These are phyloP conservation scores for Drosophila truncata DNA, from an alignment of 1,140 invertebrate genomes.

Conservation along the genomic window DNA sequence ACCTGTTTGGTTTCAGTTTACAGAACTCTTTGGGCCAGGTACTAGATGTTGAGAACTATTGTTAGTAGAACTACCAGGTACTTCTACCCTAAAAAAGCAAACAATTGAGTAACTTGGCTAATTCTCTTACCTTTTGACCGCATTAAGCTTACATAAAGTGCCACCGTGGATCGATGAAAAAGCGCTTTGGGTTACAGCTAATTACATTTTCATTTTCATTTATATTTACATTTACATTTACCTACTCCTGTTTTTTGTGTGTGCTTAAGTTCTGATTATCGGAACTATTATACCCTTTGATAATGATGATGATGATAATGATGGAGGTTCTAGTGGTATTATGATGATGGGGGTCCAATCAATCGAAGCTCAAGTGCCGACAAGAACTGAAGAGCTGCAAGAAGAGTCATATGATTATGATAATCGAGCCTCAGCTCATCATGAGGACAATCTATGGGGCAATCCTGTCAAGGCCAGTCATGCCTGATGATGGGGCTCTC, in stretches of 20 bases:
- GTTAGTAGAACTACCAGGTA: too few species aligned
- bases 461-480: slow-evolving; percentile 21
- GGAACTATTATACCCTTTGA: not conserved
- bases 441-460: slow-evolving; percentile 27
- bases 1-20: not conserved
- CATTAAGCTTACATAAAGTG: slow-evolving; percentile 37
- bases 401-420: slow-evolving; percentile 32
- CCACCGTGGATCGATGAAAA: slow-evolving; percentile 25
- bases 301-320: not conserved
- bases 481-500: slow-evolving; percentile 1
- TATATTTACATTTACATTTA: slow-evolving; percentile 21
- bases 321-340: not conserved
- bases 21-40: not conserved
- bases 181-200: slow-evolving; percentile 43
- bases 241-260: slow-evolving; percentile 1
- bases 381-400: slow-evolving; percentile 12
- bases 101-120: not conserved
- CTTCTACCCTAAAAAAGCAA: not conserved
- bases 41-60: too few species aligned
- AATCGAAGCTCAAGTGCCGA: slow-evolving; percentile 41
- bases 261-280: not conserved
- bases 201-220: slow-evolving; percentile 24
- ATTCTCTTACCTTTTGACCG: not conserved
- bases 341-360: slow-evolving; percentile 28
- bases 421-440: slow-evolving; percentile 24